Evolutionary conservation across 2,113 vertebrate genomes (phyloP).

Genomic region (Myanophis thanlyinensis): DNA sequence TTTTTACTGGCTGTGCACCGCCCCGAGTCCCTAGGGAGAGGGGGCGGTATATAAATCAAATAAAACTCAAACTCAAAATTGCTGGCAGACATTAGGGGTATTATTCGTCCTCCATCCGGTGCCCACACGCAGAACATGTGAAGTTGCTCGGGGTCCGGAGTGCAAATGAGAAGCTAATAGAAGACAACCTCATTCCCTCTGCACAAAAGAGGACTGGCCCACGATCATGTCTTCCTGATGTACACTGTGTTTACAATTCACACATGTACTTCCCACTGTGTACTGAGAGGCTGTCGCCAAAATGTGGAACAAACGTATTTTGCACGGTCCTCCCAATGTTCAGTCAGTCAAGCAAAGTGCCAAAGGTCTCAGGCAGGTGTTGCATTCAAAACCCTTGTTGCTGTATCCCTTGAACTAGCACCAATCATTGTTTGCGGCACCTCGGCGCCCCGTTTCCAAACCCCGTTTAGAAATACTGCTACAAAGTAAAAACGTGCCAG

Average conservation of each 20-base stretch:
- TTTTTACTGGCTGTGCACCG: too few species aligned
- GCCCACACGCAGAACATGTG: not conserved
- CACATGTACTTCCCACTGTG: slow-evolving; percentile 16
- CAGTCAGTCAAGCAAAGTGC: not conserved
- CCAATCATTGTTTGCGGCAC: not conserved
- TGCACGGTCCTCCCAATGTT: slow-evolving; percentile 25
- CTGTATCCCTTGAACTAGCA: not conserved
- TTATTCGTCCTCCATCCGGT: not conserved
- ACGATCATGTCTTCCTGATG: not conserved
- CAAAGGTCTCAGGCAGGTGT: slow-evolving; percentile 50
- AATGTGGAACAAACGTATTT: slow-evolving; percentile 27
- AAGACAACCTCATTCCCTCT: not conserved
- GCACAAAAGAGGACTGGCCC: accelerated
- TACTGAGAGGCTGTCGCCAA: not conserved
- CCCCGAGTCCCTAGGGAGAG: too few species aligned
- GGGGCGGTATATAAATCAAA: too few species aligned
- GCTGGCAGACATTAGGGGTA: not conserved
- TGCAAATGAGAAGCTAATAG: not conserved
- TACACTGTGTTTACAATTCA: not conserved
- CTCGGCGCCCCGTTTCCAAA: accelerated
- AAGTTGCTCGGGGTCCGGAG: not conserved
- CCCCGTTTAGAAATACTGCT: not conserved
- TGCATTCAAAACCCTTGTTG: slow-evolving; percentile 38
- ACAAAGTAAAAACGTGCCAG: not conserved
- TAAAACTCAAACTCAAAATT: too few species aligned